A percentile compares a stretch with the other conserved stretches of the same genome.
phyloP scores from a whole-genome alignment of 2,113 vertebrate species.

The Boulengeromyrus knoepffleri region DNA sequence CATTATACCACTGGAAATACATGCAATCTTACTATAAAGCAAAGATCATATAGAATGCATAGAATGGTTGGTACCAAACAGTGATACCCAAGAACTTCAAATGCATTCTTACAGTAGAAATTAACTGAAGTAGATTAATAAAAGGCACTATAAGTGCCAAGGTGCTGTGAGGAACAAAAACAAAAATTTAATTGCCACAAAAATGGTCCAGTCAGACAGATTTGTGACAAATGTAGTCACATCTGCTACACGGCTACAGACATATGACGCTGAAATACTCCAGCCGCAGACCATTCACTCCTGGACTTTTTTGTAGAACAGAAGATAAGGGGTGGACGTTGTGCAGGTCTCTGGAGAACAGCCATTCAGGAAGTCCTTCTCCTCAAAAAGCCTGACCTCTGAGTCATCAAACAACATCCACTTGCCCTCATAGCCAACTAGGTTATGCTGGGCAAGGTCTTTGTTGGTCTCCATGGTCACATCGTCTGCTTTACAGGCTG shows the following conservation, averaged over 20 bases:
- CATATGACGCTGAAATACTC: not conserved
- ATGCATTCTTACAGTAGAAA: constrained; percentile 20
- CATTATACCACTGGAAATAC: not conserved
- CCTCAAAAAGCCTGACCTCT: constrained; percentile 85
- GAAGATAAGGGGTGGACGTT: constrained; percentile 89
- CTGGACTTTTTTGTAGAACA: constrained; percentile 80
- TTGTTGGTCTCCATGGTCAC: constrained; percentile 18
- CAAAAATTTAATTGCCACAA: not conserved
- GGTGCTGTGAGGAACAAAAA: constrained; percentile 36
- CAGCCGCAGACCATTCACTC: not conserved
- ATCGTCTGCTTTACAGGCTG: not conserved
- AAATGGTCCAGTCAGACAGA: not conserved
- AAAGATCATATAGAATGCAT: constrained; percentile 23
- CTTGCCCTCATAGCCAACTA: constrained; percentile 83
- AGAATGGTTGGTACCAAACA: not conserved
- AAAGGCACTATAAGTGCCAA: constrained; percentile 43
- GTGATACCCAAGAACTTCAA: not conserved
- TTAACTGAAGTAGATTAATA: not conserved
- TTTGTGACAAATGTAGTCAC: too few relatives aligned
- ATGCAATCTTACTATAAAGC: constrained; percentile 16
- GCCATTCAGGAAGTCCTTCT: constrained; percentile 83
- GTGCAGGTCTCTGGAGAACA: constrained; percentile 80
- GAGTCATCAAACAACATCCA: constrained; percentile 97
- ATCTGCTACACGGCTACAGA: not conserved
- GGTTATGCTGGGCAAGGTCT: constrained; percentile 49